Conservation (phyloP, 2,888 invertebrate species). For the Vesta saturnalis region DNA sequence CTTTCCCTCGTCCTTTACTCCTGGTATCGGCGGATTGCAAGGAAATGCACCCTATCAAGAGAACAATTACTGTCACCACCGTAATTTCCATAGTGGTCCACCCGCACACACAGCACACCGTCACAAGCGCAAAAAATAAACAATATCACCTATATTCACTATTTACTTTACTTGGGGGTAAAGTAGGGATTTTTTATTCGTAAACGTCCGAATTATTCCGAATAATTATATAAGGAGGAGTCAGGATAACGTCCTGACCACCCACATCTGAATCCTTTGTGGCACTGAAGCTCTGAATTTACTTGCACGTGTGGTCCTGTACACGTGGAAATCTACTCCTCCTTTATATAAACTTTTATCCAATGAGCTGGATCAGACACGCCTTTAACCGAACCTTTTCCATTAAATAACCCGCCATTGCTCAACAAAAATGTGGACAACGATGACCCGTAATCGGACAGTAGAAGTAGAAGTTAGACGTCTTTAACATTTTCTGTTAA, state of each 20-base stretch:
- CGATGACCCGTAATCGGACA: constrained; percentile 38
- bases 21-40: constrained; percentile 52
- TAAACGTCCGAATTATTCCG: constrained; percentile 52
- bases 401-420: constrained; percentile 56
- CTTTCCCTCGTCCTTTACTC: constrained; percentile 78
- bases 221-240: constrained; percentile 56
- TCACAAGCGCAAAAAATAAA: constrained; percentile 61
- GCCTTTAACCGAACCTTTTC: constrained; percentile 49
- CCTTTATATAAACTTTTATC: constrained; percentile 45
- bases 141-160: constrained; percentile 60
- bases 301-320: constrained; percentile 58
- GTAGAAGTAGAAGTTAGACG: constrained; percentile 23
- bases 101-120: constrained; percentile 55
- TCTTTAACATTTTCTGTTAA: constrained; percentile 31
- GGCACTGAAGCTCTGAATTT: constrained; percentile 52
- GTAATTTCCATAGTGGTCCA: constrained; percentile 49
- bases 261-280: constrained; percentile 59
- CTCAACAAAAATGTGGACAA: constrained; percentile 49
- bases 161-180: constrained; percentile 59
- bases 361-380: constrained; percentile 50
- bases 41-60: constrained; percentile 25
- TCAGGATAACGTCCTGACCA: constrained; percentile 54
- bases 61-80: constrained; percentile 48
- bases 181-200: constrained; percentile 56
- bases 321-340: constrained; percentile 55